These are phyloP conservation scores for Silurus meridionalis DNA, from an alignment of 2,113 vertebrate genomes.

Conservation along the genomic window DNA sequence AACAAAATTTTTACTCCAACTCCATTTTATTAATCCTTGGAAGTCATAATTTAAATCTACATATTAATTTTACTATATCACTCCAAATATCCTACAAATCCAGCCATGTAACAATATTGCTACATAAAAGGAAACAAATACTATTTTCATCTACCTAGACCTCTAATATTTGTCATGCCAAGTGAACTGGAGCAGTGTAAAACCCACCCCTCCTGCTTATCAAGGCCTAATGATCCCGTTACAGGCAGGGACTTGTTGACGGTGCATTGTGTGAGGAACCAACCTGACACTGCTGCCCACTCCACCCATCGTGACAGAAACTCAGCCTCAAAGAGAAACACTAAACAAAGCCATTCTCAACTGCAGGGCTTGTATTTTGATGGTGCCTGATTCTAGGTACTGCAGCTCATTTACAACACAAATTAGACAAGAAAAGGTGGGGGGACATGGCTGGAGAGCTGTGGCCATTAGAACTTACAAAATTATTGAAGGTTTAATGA, in stretches of 20 bases:
- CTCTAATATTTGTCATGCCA: conserved; percentile 48
- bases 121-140: conserved; percentile 23
- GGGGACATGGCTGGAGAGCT: conserved; percentile 51
- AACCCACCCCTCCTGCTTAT: conserved; percentile 53
- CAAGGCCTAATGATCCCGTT: conserved; percentile 70
- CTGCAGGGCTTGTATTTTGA: conserved; percentile 34
- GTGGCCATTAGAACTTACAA: conserved; percentile 60
- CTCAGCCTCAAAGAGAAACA: conserved; percentile 38
- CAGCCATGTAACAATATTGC: conserved; percentile 37
- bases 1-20: background rate
- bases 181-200: conserved; percentile 51
- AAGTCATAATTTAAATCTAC: conserved; percentile 14
- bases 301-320: conserved; percentile 47
- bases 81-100: conserved; percentile 21
- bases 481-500: conserved; percentile 43
- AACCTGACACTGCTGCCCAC: conserved; percentile 58
- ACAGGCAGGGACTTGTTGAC: conserved; percentile 72
- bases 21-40: background rate
- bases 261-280: conserved; percentile 61
- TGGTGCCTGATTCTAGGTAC: conserved; percentile 48
- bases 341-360: conserved; percentile 44
- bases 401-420: conserved; percentile 75
- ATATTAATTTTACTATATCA: background rate
- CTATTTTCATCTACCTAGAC: conserved; percentile 38
- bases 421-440: conserved; percentile 62